These are phyloP conservation scores for Cyclophora albipunctata DNA, from an alignment of 2,888 invertebrate genomes.

Conservation along the genomic window DNA sequence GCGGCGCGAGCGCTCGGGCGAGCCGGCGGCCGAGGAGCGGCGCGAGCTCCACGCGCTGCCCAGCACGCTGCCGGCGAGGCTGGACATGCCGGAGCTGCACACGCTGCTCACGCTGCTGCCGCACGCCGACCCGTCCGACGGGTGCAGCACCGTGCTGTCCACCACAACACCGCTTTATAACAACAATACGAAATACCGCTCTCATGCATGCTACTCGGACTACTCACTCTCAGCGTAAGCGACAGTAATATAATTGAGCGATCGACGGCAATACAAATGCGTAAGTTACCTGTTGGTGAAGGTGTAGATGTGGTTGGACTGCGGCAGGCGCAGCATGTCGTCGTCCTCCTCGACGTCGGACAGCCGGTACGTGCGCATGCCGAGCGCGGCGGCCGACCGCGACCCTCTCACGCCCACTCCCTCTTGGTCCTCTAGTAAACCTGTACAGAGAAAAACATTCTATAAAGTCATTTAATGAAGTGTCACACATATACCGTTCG, in stretches of 20 bases:
- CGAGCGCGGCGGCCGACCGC: slow-evolving; percentile 83
- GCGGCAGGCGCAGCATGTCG: slow-evolving; percentile 84
- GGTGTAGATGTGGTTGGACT: slow-evolving; percentile 87
- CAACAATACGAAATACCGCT: background rate
- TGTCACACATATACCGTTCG: too few species aligned
- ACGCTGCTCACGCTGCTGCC: slow-evolving; percentile 74
- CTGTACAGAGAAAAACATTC: slow-evolving; percentile 24
- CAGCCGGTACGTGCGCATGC: slow-evolving; percentile 78
- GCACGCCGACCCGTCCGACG: slow-evolving; percentile 84
- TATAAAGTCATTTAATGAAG: too few species aligned
- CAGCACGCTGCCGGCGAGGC: slow-evolving; percentile 61
- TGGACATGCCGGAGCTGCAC: slow-evolving; percentile 75
- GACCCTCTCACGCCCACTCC: slow-evolving; percentile 91
- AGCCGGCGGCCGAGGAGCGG: slow-evolving; percentile 69
- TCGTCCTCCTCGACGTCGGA: slow-evolving; percentile 86
- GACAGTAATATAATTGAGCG: background rate
- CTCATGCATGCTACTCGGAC: slow-evolving; percentile 9
- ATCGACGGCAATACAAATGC: background rate
- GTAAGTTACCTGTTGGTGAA: slow-evolving; percentile 80
- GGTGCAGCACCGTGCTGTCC: slow-evolving; percentile 88
- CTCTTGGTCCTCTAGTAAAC: slow-evolving; percentile 89
- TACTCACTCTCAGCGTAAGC: background rate
- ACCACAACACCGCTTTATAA: slow-evolving; percentile 13
- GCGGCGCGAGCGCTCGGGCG: slow-evolving; percentile 80
- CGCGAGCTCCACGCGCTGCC: slow-evolving; percentile 80